These are phyloP conservation scores for Philypnodon macrostomus DNA, from an alignment of 2,797 vertebrate genomes.

Conservation along the genomic window DNA sequence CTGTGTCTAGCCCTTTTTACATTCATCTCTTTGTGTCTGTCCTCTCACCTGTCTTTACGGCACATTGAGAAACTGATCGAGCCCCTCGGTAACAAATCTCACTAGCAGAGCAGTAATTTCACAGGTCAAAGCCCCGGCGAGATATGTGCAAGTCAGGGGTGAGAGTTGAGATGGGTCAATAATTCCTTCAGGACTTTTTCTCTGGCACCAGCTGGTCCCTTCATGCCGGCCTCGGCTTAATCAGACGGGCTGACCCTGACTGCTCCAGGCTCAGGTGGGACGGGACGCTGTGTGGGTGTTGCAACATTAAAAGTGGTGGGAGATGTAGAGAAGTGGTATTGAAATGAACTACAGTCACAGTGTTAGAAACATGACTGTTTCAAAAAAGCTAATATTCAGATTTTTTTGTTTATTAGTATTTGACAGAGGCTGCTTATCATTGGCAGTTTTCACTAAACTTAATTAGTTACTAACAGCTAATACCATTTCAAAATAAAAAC, in stretches of 20 bases:
- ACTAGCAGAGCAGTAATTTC: constrained; percentile 70
- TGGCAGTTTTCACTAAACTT: constrained; percentile 5
- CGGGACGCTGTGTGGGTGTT: constrained; percentile 45
- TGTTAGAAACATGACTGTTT: too few species aligned
- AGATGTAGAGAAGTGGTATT: constrained; percentile 9
- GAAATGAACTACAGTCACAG: constrained; percentile 14
- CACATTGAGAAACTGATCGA: constrained; percentile 71
- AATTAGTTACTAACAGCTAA: too few species aligned
- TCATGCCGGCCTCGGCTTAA: constrained; percentile 58
- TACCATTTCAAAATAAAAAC: too few species aligned
- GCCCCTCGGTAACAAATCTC: constrained; percentile 71
- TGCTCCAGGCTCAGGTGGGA: constrained; percentile 63
- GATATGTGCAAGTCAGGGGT: constrained; percentile 49
- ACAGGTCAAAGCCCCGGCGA: constrained; percentile 75
- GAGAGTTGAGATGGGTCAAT: constrained; percentile 72
- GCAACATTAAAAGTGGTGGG: constrained; percentile 21
- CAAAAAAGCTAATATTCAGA: too few species aligned
- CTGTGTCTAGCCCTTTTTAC: constrained; percentile 8
- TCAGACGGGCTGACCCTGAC: constrained; percentile 61
- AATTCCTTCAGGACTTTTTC: constrained; percentile 70
- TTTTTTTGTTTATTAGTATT: background rate
- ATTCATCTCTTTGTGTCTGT: constrained; percentile 23
- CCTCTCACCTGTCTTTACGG: constrained; percentile 62
- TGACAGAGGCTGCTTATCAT: background rate
- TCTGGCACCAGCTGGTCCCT: constrained; percentile 68